Evolutionary conservation across 2,888 invertebrate genomes (phyloP).

Genomic region (Perithous albicinctus): DNA sequence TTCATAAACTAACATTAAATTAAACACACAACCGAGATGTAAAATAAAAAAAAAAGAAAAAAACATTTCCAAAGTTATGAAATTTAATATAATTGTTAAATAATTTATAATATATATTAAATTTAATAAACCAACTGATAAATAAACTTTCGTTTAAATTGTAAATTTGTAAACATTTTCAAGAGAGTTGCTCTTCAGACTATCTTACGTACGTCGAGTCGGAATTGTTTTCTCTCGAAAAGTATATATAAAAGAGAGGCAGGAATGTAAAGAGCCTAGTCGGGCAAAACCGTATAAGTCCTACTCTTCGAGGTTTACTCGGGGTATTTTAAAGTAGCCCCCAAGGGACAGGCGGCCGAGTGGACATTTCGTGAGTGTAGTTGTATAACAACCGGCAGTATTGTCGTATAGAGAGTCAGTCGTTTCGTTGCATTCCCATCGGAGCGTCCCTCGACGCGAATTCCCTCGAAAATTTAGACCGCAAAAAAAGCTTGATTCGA

Average conservation of each 20-base stretch:
- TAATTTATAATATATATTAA: no score
- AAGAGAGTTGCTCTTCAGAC: no score
- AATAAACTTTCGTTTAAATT: no score
- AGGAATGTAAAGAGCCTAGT: conserved; percentile 28
- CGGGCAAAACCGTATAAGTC: conserved; percentile 56
- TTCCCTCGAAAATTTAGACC: not conserved
- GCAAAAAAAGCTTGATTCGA: conserved; percentile 7
- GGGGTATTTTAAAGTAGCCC: conserved; percentile 74
- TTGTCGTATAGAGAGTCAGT: not conserved
- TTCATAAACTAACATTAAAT: no score
- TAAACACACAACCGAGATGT: no score
- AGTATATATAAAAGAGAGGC: not conserved
- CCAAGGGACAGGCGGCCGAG: conserved; percentile 66
- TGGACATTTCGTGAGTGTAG: conserved; percentile 72
- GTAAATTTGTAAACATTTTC: no score
- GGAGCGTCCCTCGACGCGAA: not conserved
- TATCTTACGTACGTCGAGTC: conserved; percentile 49
- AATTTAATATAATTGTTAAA: no score
- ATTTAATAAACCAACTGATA: no score
- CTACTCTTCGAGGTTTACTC: conserved; percentile 70
- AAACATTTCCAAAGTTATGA: no score
- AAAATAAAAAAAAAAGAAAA: no score
- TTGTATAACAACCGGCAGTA: conserved; percentile 55
- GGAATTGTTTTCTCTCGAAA: not conserved
- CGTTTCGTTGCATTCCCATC: not conserved